Conservation (phyloP, 2,888 invertebrate species). For the Bugulina stolonifera region DNA sequence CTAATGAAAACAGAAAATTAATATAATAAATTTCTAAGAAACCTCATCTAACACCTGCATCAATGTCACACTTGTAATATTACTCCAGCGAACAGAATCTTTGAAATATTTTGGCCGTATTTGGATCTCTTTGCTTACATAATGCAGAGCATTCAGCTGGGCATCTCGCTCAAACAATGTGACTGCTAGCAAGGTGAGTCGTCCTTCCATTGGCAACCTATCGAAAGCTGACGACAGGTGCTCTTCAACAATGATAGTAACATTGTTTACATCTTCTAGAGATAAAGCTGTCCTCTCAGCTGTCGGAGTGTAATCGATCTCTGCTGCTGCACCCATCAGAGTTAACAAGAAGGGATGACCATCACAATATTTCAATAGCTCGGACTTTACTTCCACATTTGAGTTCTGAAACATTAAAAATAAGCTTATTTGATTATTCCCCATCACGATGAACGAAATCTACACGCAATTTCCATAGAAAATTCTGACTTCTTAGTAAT, state of each 20-base stretch:
- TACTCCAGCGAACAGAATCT: too few relatives aligned
- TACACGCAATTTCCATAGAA: too few relatives aligned
- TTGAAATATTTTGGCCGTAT: background rate
- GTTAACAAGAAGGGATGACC: background rate
- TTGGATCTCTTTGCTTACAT: background rate
- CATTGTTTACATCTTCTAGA: background rate
- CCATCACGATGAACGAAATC: too few relatives aligned
- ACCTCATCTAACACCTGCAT: too few relatives aligned
- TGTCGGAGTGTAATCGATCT: background rate
- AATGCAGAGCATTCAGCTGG: background rate
- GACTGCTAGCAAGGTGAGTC: background rate
- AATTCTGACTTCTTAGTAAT: too few relatives aligned
- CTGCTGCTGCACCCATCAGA: background rate
- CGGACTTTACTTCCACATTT: too few relatives aligned
- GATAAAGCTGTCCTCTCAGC: background rate
- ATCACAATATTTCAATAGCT: background rate
- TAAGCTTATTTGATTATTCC: too few relatives aligned
- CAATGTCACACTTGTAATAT: too few relatives aligned
- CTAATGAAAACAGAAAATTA: too few relatives aligned
- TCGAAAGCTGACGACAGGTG: background rate
- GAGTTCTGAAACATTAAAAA: too few relatives aligned
- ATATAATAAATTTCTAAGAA: too few relatives aligned
- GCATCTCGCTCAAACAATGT: background rate
- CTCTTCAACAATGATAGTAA: background rate
- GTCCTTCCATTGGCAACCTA: background rate